Base-by-base conservation (phyloP, 2,888 invertebrate genomes). In the Trichopria drosophilae region DNA sequence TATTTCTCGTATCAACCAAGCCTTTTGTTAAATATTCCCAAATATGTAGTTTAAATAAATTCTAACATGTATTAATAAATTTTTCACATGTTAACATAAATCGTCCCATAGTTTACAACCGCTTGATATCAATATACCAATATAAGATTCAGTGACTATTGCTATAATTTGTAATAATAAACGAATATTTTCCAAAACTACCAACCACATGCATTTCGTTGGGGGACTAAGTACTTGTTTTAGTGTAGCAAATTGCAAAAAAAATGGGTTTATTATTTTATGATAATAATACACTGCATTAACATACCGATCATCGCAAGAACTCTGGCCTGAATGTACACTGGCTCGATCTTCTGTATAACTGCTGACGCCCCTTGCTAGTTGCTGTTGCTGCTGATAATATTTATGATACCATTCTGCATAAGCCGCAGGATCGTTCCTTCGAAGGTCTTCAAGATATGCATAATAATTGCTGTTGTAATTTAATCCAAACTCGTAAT, bases 241-340 rank as follows among this genome's bases (percentile, higher is more conserved):
- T 24, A 9, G 6, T 24, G 24, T 24, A 24, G 10, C 10, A 6
- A 24, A 45, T 34, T 20, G 10, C 15, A 23, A 20, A 40, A 24
- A n/a, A 16, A 48, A 48, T 15, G 1, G 12, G 10, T 24, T 24
- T 9, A 24, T 24, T 24, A 24, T 24, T 24, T 24, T 9, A 24
- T 24, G 7, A 24, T 9, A 24, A 13, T 28, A 23, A 12, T 16
- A 13, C 15, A 34, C 10, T 19, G 7, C 12, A 26, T 13, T 76
- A 66, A 79, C 79, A 73, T 78, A 84, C 78, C 85, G 81, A 32
- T 86, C 88, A 72, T 87, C 86, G 61, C 87, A 84, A 53, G 90
- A 90, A 76, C 90, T 90, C 62, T 89, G 83, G 36, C 90, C 91
- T 13, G 90, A 90, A 78, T 90, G 90, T 44, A 88, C 87, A 63